Percentiles rank a stretch among this genome's conserved stretches.
Conservation (phyloP, 2,113 vertebrate genomes). For the Oreochromis aureus region DNA sequence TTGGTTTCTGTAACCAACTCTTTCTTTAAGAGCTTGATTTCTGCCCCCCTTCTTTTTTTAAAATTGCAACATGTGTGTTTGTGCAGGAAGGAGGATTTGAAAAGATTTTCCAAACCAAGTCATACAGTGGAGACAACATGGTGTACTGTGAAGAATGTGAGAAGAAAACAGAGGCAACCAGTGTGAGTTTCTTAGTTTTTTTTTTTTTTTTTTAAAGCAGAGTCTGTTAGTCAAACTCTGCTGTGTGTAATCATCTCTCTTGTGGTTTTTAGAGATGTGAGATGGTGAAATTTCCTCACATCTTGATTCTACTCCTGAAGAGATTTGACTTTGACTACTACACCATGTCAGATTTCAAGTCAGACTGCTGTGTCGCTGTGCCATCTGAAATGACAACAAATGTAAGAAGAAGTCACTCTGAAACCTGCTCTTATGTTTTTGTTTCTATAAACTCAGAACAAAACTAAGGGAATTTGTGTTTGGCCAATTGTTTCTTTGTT, state of each 20-base stretch:
- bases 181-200: not conserved
- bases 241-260: not conserved
- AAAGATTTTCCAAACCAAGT: not conserved
- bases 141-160: not conserved
- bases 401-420: not conserved
- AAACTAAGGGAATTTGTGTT: not conserved
- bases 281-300: constrained; percentile 13
- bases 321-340: constrained; percentile 40
- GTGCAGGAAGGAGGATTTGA: not conserved
- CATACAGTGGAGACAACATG: not conserved
- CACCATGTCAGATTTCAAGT: constrained; percentile 33
- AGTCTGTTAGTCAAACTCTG: not conserved
- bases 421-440: not conserved
- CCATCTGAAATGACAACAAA: not conserved
- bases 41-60: not conserved
- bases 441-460: not conserved
- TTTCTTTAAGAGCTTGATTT: not conserved
- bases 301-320: constrained; percentile 54
- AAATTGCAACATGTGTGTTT: not conserved
- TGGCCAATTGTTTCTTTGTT: not conserved
- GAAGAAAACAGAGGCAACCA: not conserved
- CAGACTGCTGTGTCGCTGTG: constrained; percentile 18
- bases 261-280: constrained; percentile 18
- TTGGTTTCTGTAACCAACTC: not conserved
- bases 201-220: not conserved